phyloP scores from a whole-genome alignment of 2,113 vertebrate genomes.

The Regulus satrapa region DNA sequence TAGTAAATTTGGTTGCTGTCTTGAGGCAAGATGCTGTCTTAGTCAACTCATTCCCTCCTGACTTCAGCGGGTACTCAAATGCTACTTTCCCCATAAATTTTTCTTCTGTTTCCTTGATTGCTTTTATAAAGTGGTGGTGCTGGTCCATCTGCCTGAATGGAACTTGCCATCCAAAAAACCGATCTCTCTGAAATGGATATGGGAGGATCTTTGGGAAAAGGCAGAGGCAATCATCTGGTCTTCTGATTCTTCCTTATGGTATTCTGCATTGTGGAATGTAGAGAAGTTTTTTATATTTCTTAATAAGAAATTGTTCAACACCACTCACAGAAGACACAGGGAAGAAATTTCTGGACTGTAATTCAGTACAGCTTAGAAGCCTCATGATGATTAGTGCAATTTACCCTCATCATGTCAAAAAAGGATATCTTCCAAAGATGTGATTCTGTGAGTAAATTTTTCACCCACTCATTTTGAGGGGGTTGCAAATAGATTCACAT shows the following conservation, averaged over 20 bases:
- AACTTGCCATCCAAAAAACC: fast-evolving
- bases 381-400: not conserved
- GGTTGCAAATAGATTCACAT: not conserved
- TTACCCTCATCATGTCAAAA: not conserved
- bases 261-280: not conserved
- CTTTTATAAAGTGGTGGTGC: not conserved
- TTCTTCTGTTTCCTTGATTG: not conserved
- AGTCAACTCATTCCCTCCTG: not conserved
- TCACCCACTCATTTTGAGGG: not conserved
- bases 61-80: not conserved
- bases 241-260: not conserved
- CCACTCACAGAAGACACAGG: not conserved
- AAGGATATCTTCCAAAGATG: not conserved
- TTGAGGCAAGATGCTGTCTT: not conserved
- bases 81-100: not conserved
- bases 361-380: not conserved
- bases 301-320: not conserved
- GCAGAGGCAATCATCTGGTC: not conserved
- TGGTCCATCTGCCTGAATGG: not conserved
- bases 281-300: not conserved
- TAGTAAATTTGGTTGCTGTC: not conserved
- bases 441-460: slow-evolving; percentile 32
- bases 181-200: not conserved
- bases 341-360: not conserved
- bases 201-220: not conserved